Percentiles rank a stretch among this genome's conserved stretches.
These are phyloP conservation scores for Scaptodrosophila lebanonensis DNA, from an alignment of 1,140 invertebrate genomes.

Conservation along the genomic window DNA sequence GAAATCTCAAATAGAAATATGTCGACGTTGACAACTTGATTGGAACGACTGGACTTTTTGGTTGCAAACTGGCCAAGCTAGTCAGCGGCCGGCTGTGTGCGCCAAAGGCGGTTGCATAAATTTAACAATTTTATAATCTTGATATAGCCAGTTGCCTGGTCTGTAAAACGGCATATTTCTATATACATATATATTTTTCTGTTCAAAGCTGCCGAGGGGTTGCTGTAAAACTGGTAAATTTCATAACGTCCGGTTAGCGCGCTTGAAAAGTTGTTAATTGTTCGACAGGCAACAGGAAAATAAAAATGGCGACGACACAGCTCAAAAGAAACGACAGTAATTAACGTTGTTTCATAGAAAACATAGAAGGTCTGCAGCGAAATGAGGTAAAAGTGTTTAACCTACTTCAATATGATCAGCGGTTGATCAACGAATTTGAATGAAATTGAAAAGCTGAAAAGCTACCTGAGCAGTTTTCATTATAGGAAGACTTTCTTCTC, in stretches of 20 bases:
- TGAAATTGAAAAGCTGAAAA: too few species aligned
- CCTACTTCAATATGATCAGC: constrained; percentile 41
- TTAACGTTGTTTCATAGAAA: constrained; percentile 18
- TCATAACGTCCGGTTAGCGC: constrained; percentile 72
- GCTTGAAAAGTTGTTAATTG: constrained; percentile 75
- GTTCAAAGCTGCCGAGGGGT: too few species aligned
- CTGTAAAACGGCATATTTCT: too few species aligned
- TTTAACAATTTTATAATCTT: constrained; percentile 68
- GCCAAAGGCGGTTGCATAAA: constrained; percentile 58
- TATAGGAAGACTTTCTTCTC: constrained; percentile 54
- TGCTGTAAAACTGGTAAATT: constrained; percentile 55
- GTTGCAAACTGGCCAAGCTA: constrained; percentile 20
- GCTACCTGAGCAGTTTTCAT: constrained; percentile 44
- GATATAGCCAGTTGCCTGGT: constrained; percentile 45
- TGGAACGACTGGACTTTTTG: constrained; percentile 14
- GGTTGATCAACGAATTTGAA: too few species aligned
- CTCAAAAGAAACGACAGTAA: constrained; percentile 47
- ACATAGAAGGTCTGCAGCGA: constrained; percentile 19
- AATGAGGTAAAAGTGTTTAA: constrained; percentile 75
- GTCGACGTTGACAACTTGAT: constrained; percentile 63
- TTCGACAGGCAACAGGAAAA: constrained; percentile 41
- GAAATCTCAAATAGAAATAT: constrained; percentile 42
- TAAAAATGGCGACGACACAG: not conserved
- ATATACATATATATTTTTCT: too few species aligned
- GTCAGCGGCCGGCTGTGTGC: constrained; percentile 15